A percentile compares a stretch with the other conserved stretches of the same genome.
These are phyloP conservation scores for Ernsta delagoae DNA, from an alignment of 2,888 invertebrate species.

Conservation along the genomic window DNA sequence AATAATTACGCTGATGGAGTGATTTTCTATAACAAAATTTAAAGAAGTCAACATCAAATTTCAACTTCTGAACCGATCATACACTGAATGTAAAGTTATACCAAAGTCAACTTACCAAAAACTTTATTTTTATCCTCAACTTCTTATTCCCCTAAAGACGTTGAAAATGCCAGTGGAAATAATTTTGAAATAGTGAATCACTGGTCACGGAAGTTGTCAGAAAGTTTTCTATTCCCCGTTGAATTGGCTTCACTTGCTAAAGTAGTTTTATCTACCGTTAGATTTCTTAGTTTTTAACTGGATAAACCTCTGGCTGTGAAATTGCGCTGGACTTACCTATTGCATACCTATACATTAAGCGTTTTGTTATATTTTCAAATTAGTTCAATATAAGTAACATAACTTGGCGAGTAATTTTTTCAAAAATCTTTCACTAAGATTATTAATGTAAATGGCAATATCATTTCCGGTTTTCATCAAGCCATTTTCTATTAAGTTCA, in stretches of 20 bases:
- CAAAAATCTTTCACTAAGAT: no score
- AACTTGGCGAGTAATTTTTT: no score
- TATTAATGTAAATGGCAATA: no score
- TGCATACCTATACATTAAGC: no score
- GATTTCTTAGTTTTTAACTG: not conserved
- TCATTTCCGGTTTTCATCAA: no score
- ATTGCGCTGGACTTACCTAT: not conserved
- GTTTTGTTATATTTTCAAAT: no score
- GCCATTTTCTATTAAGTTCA: not conserved
- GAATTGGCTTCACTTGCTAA: conserved; percentile 14
- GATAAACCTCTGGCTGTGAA: not conserved
- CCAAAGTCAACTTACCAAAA: conserved; percentile 9
- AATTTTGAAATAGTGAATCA: conserved; percentile 31
- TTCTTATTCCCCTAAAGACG: conserved; percentile 28
- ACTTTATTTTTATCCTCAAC: conserved; percentile 33
- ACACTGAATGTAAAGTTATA: conserved; percentile 7
- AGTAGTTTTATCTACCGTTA: conserved; percentile 19
- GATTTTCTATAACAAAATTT: no score
- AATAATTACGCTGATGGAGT: no score
- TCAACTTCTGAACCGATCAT: not conserved
- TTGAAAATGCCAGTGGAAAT: conserved; percentile 30
- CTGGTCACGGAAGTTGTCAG: conserved; percentile 18
- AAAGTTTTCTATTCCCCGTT: conserved; percentile 25
- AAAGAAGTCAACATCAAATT: no score
- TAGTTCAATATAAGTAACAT: no score